A percentile compares a stretch with the other conserved stretches of the same genome.
phyloP scores from a whole-genome alignment of 2,797 vertebrate species.

The Corythornis leucogaster region DNA sequence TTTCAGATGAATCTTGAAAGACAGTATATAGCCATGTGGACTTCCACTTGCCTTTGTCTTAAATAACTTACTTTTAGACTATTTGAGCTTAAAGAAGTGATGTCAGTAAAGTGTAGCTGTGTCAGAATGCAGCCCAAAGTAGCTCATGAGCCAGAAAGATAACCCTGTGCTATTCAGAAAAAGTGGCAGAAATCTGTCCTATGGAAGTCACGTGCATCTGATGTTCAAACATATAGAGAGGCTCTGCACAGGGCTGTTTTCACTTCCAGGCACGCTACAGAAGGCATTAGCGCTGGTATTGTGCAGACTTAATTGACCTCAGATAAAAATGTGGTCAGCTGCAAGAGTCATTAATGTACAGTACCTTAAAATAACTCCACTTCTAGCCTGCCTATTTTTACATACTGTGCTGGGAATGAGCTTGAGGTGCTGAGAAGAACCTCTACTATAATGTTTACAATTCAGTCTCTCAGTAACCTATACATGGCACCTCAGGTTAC shows the following conservation, averaged over 20 bases:
- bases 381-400: neutral
- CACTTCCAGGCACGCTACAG: neutral
- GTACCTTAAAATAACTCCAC: slow-evolving; percentile 9
- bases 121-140: neutral
- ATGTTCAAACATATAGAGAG: neutral
- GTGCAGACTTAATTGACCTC: slow-evolving; percentile 5
- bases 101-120: neutral
- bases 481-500: neutral
- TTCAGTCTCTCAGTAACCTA: neutral
- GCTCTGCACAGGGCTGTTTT: neutral
- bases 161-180: neutral
- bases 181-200: neutral
- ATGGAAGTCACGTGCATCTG: fast-evolving
- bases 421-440: neutral
- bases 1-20: slow-evolving; percentile 24
- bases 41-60: neutral
- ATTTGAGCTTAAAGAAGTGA: neutral
- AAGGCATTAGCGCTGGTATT: neutral
- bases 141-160: neutral
- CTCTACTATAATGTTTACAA: neutral
- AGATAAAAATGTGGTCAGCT: slow-evolving; percentile 9
- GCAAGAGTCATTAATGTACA: neutral
- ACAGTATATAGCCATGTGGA: neutral
- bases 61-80: neutral
- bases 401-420: neutral